Evolutionary conservation across 2,113 vertebrate genomes (phyloP).

Genomic region (Mus spicilegus): DNA sequence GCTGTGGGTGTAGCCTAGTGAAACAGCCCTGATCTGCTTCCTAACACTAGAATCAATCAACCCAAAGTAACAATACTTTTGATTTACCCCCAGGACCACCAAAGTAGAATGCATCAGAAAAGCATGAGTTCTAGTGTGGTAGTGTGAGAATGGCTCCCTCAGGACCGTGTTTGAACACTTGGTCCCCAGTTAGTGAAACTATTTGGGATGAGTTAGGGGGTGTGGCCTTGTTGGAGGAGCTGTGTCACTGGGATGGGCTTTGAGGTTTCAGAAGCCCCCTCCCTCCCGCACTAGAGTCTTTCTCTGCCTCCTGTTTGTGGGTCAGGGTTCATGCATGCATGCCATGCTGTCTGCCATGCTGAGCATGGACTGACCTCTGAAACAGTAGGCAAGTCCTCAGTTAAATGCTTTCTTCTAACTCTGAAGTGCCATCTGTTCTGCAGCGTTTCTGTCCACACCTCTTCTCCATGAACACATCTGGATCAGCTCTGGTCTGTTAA

Average conservation of each 20-base stretch:
- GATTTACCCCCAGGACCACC: neutral
- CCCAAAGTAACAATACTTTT: neutral
- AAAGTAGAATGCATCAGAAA: neutral
- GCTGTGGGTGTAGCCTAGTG: neutral
- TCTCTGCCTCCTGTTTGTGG: neutral
- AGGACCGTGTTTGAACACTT: neutral
- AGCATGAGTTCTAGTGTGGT: neutral
- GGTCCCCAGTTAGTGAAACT: neutral
- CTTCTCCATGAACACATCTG: neutral
- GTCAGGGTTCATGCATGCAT: neutral
- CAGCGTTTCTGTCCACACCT: neutral
- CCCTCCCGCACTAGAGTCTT: neutral
- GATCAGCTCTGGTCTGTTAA: neutral
- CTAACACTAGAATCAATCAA: neutral
- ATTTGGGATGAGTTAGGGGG: neutral
- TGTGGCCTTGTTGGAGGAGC: neutral
- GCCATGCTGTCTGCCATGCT: neutral
- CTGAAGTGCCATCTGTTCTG: neutral
- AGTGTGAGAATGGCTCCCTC: neutral
- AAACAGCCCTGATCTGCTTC: neutral
- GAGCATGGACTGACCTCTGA: neutral
- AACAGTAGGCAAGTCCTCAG: neutral
- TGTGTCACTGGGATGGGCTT: neutral
- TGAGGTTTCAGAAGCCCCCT: neutral
- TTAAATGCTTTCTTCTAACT: neutral